Conservation (phyloP, 2,797 vertebrate species). For the Valencia hispanica region DNA sequence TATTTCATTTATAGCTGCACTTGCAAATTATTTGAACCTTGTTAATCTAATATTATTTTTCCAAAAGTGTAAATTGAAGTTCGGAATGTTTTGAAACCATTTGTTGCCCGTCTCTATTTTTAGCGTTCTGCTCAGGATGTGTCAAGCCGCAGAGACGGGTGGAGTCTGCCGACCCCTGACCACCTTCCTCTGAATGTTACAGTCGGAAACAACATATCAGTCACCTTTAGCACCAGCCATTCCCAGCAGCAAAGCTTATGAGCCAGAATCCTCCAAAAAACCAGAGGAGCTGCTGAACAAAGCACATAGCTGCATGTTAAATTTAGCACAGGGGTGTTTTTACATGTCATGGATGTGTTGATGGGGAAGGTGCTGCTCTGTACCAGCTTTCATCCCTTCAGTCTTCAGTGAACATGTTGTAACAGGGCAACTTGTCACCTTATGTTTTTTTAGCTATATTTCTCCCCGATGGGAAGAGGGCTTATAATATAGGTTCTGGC, state of each 20-base stretch:
- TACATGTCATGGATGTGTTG: constrained; percentile 47
- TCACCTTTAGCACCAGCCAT: constrained; percentile 56
- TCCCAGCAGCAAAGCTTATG: constrained; percentile 51
- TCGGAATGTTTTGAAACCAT: constrained; percentile 21
- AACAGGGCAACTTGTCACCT: constrained; percentile 52
- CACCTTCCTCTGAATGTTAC: constrained; percentile 70
- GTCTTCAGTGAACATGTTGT: constrained; percentile 56
- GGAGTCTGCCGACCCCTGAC: constrained; percentile 68
- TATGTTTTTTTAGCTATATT: constrained; percentile 56
- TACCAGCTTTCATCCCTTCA: constrained; percentile 27
- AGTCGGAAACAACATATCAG: constrained; percentile 80
- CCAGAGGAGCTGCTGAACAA: constrained; percentile 16
- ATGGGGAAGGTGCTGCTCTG: constrained; percentile 37
- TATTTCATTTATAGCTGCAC: neutral
- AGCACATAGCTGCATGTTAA: constrained; percentile 43
- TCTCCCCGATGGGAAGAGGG: constrained; percentile 41
- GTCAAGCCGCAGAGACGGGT: constrained; percentile 61
- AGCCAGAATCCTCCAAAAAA: constrained; percentile 30
- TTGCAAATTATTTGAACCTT: neutral
- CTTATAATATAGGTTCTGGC: constrained; percentile 26
- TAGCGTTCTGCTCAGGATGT: constrained; percentile 70
- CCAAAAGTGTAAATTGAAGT: neutral
- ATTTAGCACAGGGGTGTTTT: constrained; percentile 60
- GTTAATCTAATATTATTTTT: neutral
- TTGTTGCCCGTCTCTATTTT: constrained; percentile 69